These are phyloP conservation scores for Pelochelys cantorii DNA, from an alignment of 2,797 vertebrate species.

Conservation along the genomic window DNA sequence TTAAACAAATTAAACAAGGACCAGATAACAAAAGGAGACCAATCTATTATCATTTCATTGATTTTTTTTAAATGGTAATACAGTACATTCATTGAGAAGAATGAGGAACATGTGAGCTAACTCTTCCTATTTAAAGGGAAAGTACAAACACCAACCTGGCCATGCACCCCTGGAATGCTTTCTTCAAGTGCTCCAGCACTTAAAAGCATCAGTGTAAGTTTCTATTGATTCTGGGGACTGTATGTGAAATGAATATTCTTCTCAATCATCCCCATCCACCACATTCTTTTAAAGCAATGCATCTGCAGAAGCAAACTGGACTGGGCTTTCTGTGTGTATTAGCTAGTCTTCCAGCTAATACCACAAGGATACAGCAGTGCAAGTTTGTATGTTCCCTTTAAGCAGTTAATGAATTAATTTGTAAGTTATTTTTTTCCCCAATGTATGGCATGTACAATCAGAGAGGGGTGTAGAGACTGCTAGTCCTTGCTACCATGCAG, in stretches of 20 bases:
- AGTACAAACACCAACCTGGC: conserved; percentile 76
- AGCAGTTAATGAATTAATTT: conserved; percentile 66
- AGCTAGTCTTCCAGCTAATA: conserved; percentile 61
- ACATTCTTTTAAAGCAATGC: not conserved
- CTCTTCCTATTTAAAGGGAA: conserved; percentile 85
- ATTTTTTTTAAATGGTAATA: conserved; percentile 94
- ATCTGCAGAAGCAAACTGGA: conserved; percentile 34
- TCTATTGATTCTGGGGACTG: conserved; percentile 12
- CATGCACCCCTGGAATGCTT: conserved; percentile 64
- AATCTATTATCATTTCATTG: conserved; percentile 94
- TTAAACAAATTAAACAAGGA: conserved; percentile 99
- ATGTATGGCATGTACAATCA: conserved; percentile 80
- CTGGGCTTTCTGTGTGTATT: conserved; percentile 59
- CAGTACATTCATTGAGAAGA: conserved; percentile 99
- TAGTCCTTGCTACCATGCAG: conserved; percentile 89
- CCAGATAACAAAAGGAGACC: conserved; percentile 99
- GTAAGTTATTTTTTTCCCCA: conserved; percentile 51
- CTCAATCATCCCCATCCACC: conserved; percentile 21
- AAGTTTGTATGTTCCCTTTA: conserved; percentile 81
- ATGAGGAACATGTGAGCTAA: conserved; percentile 93
- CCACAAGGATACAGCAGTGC: conserved; percentile 24
- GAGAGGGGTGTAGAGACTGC: conserved; percentile 74
- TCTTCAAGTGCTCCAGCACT: conserved; percentile 42
- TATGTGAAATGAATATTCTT: not conserved
- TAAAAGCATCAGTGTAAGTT: not conserved